Evolutionary conservation across 2,113 vertebrate genomes (phyloP), one percentile per base, ranked within the genome.

Genomic region (Calidris pugnax): DNA sequence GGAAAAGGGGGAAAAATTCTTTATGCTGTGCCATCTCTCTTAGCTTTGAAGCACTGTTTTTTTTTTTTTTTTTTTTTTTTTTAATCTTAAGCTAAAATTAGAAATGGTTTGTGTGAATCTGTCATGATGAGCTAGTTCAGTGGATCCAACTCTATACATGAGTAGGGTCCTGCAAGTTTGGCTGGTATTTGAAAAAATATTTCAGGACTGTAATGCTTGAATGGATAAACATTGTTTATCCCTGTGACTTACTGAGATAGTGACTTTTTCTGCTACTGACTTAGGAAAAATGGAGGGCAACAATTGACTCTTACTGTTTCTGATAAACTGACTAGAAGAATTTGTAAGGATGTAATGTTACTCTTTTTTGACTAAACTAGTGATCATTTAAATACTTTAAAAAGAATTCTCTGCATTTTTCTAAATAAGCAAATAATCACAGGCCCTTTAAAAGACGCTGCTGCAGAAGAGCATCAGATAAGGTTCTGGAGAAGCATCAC

Each of bases 41-140:
- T 15, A 87, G 77, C 87, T 96, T 96, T 97, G 96, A 96, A 92
- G 85, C 35, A 39, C 53, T 95, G 93, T 64, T 24, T 26, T 51
- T 32, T 21, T 15, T 19, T 35, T 20, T 6, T 19, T 32, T n/a
- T n/a, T n/a, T n/a, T n/a, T n/a, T n/a, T n/a, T n/a, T n/a, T n/a
- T n/a, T n/a, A n/a, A 21, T 10, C 27, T 35, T 73, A 50, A 39
- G 10, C 19, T 55, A 21, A 82, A 50, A 72, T 30, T 33, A 68
- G 22, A 50, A 87, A n/a, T n/a, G 47, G 7, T 43, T 59, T 26
- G 7, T 71, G 32, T 43, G 39, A 75, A 50, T 64, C 0, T 3
- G 32, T 12, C 20, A 47, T 8, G 50, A 82, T 47, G 60, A 81
- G 39, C 21, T 48, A 64, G 62, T 85, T 90, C n/a, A 50, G 53